Base-by-base conservation (phyloP, 2,888 invertebrate genomes). In the Sericinus montela region DNA sequence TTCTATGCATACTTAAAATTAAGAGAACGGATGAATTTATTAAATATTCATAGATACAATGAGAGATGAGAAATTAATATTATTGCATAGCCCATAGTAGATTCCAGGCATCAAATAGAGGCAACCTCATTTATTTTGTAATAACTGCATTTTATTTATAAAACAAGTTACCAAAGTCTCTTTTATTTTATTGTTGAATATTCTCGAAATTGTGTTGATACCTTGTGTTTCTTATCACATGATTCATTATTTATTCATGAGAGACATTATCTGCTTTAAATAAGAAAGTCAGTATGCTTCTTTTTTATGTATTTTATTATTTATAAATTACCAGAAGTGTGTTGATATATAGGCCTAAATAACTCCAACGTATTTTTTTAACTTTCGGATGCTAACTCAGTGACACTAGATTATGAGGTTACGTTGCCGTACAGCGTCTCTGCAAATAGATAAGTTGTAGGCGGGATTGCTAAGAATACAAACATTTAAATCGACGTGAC, bases 371-470 rank as follows among this genome's bases (percentile, higher is more conserved):
- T 5, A 8, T 19, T 19, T 19, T 19, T 19, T 19, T 19, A 19
- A 14, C n/a, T 45, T 45, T 34, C 7, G n/a, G 38, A 39, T 25
- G 32, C n/a, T 34, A 34, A 46, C 32, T 45, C 30, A 13, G 48
- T 15, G 30, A 35, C 37, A 42, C 29, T 48, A 42, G 30, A 42
- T 42, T 30, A 42, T 42, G 35, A 69, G 59, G 59, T 74, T 68
- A 65, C 75, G 73, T 72, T 82, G 83, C 80, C 78, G 80, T 67
- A 59, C 64, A 71, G 59, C 52, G 60, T 63, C 45, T 63, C 71
- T 66, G 60, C 67, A 83, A 86, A 86, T 85, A 85, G 84, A 81
- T 68, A 56, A 63, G 58, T 65, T 67, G 86, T 82, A 80, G 82
- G 84, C 77, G 80, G 73, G 59, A 63, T 68, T 70, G 72, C 82